Base-by-base conservation (phyloP, 2,888 invertebrate genomes). In the Habroteleia sp. region DNA sequence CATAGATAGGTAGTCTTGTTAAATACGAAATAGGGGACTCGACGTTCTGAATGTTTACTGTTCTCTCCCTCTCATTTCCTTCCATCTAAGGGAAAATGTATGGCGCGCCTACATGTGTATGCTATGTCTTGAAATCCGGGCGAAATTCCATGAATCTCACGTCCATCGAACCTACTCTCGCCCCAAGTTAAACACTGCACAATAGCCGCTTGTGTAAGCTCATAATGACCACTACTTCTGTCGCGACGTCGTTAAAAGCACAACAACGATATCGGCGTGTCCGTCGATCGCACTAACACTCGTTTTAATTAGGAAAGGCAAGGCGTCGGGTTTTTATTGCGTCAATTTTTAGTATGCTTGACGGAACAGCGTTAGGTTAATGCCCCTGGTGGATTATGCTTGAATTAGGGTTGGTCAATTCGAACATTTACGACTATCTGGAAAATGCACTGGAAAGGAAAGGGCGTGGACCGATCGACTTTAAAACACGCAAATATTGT, bases 211-310 rank as follows among this genome's bases (percentile, higher is more conserved):
- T 60, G 46, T 60, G 31, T 60, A 60, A 60, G 60, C 65, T 39
- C 33, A 33, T 73, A 60, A 72, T 66, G 73, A 60, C 60, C 60
- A 14, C 56, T 46, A 58, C 56, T 42, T 17, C 56, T 68, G 56
- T 50, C 58, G 41, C 63, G 46, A 35, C 23, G 25, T 54, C 63
- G 63, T 50, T 72, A 56, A 72, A 72, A 56, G 72, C 63, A 42
- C 37, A 35, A 50, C 63, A 29, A 63, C 42, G 33, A 56, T 68
- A 56, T 35, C 33, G 39, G 11, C 52, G 17, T 16, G 20, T 54
- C 29, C 56, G 31, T 31, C 42, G 33, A 41, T 48, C 13, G 33
- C 35, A 33, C 31, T 25, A 10, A 25, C 25, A 41, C 44, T 46
- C 37, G 33, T 56, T 73, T 65, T 65, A 73, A 73, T 73, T 50